Conservation (phyloP, 1,140 invertebrate genomes). For the Lethrus apterus region DNA sequence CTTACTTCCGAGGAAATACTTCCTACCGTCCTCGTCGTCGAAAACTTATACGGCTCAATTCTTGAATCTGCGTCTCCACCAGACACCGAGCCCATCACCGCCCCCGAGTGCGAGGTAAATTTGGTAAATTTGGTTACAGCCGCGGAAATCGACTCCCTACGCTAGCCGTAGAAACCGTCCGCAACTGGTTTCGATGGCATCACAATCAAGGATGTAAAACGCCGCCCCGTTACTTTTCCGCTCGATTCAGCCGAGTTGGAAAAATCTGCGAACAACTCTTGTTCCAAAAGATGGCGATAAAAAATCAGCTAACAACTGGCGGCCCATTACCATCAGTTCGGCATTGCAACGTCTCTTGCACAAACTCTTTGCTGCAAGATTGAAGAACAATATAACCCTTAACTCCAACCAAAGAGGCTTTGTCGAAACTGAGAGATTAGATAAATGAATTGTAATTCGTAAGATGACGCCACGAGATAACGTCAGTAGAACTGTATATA, state of each 20-base stretch:
- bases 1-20: too few species aligned
- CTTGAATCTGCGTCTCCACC: too few species aligned
- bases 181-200: too few species aligned
- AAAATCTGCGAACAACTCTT: neutral
- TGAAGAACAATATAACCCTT: constrained; percentile 25
- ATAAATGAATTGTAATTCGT: too few species aligned
- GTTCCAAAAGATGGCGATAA: neutral
- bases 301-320: constrained; percentile 12
- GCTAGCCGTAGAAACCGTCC: constrained; percentile 5
- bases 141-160: constrained; percentile 4
- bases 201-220: constrained; percentile 15
- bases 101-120: too few species aligned
- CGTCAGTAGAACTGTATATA: too few species aligned
- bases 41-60: too few species aligned
- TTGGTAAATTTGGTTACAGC: constrained; percentile 1
- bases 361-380: constrained; percentile 32
- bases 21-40: too few species aligned
- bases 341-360: constrained; percentile 33
- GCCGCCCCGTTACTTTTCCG: neutral
- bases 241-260: neutral
- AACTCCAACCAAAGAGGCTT: constrained; percentile 36
- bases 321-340: constrained; percentile 41
- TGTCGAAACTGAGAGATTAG: constrained; percentile 32
- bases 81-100: too few species aligned
- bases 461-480: too few species aligned